Percentiles rank a stretch among this genome's conserved stretches.
These are phyloP conservation scores for Acromyrmex charruanus DNA, from an alignment of 1,140 invertebrate species.

Conservation along the genomic window DNA sequence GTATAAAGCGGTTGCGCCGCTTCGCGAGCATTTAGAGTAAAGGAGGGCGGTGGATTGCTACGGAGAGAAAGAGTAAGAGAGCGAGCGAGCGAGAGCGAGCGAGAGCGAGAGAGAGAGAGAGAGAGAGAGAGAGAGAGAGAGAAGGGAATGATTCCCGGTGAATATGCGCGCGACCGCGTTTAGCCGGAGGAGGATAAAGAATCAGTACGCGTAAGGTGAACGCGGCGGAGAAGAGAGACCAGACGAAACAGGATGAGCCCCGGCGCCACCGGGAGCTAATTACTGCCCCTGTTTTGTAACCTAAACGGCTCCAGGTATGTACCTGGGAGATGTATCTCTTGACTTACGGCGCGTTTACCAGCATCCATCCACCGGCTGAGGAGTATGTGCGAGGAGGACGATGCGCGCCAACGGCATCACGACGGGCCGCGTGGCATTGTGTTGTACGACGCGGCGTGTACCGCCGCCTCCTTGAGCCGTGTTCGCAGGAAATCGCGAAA, in stretches of 20 bases:
- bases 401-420: slow-evolving; percentile 53
- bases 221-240: slow-evolving; percentile 33
- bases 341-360: slow-evolving; percentile 77
- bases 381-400: slow-evolving; percentile 43
- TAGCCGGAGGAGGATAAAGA: slow-evolving; percentile 57
- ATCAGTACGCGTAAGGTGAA: slow-evolving; percentile 16
- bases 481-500: slow-evolving; percentile 78
- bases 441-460: background rate
- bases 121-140: background rate
- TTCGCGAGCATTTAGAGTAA: slow-evolving; percentile 20
- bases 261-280: slow-evolving; percentile 79
- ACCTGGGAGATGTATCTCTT: slow-evolving; percentile 74
- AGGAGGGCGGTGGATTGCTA: slow-evolving; percentile 10
- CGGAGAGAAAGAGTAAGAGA: background rate
- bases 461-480: slow-evolving; percentile 62
- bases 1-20: slow-evolving; percentile 2
- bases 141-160: slow-evolving; percentile 5
- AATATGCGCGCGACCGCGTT: slow-evolving; percentile 44
- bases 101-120: background rate
- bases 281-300: slow-evolving; percentile 82
- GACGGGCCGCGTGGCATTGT: slow-evolving; percentile 68
- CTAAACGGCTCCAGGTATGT: slow-evolving; percentile 75
- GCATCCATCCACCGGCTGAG: slow-evolving; percentile 71
- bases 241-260: slow-evolving; percentile 45
- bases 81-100: background rate